Evolutionary conservation across 2,113 vertebrate species (phyloP), one percentile per base, ranked within the genome.

Genomic region (Sphaerodactylus townsendi): DNA sequence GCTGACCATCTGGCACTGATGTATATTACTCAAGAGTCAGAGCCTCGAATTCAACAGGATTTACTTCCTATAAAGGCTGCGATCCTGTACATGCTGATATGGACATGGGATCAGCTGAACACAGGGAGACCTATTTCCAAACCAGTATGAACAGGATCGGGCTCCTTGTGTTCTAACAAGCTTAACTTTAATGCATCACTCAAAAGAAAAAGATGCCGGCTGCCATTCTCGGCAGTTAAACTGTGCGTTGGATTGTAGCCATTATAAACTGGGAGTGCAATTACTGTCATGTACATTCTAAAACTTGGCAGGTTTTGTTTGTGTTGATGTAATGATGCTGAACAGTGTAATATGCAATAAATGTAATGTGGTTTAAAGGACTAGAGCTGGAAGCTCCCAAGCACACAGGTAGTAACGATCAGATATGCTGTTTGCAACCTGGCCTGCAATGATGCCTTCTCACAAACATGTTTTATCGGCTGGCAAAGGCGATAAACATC

Each of bases 251-350:
- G 66, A 53, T 39, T 81, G 46, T 37, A 70, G 68, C 53, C 53
- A 23, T 59, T 44, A 30, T 62, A 82, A 82, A 73, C 80, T n/a
- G 44, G 21, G 10, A 44, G 80, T n/a, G 53, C 53, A 73, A 82
- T 82, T 82, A 82, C 53, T 64, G 80, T 73, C 80, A 46, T 82
- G 80, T 73, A 21, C 9, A 62, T 41, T 64, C 30, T 21, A 73
- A 15, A 62, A 6, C 53, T 46, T 82, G 80, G 56, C 80, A 82
- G 56, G 10, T 33, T 73, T 10, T 41, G n/a, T 41, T 72, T 64
- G 53, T 62, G 56, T 82, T 46, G 62, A 46, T 82, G 44, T 62
- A 77, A 62, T 44, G n/a, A 33, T 5, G 17, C 69, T 33, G 69
- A 62, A 73, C 10, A 62, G 80, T 30, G 10, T 35, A 69, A 72